A percentile compares a stretch with the other conserved stretches of the same genome.
Evolutionary conservation across 1,140 invertebrate species (phyloP).

Genomic region (Reticulitermes speratus): DNA sequence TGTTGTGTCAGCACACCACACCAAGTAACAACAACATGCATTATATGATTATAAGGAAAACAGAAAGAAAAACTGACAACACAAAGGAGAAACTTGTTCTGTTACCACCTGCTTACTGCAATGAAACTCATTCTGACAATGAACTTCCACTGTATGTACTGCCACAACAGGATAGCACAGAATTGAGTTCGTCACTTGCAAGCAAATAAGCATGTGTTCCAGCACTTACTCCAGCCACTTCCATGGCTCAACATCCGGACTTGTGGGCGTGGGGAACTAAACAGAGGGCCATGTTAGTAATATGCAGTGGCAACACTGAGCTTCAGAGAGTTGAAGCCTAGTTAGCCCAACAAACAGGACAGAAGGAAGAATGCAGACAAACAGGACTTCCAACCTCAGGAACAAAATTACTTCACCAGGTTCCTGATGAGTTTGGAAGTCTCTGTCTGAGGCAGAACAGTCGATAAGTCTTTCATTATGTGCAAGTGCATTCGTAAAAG

Average conservation of each 20-base stretch:
- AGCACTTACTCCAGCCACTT: constrained; percentile 79
- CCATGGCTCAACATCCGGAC: constrained; percentile 80
- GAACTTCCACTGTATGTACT: too few species aligned
- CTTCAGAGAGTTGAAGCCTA: not conserved
- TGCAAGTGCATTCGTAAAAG: not conserved
- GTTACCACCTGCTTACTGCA: too few species aligned
- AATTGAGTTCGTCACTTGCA: not conserved
- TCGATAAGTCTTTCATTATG: too few species aligned
- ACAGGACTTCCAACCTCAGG: too few species aligned
- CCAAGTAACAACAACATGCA: too few species aligned
- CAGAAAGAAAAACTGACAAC: too few species aligned
- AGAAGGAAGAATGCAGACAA: not conserved
- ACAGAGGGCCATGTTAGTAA: constrained; percentile 35
- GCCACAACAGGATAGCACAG: too few species aligned
- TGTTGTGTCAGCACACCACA: too few species aligned
- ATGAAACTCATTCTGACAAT: too few species aligned
- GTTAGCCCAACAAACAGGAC: not conserved
- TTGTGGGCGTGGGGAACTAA: constrained; percentile 78
- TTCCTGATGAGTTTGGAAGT: not conserved
- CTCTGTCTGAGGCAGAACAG: not conserved
- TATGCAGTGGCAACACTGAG: not conserved
- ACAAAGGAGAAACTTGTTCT: too few species aligned
- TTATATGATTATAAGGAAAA: too few species aligned
- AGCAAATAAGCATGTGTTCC: constrained; percentile 26
- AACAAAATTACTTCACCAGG: not conserved